Percentiles rank a stretch among this genome's conserved stretches.
These are phyloP conservation scores for Oligia latruncula DNA, from an alignment of 2,888 invertebrate species.

Conservation along the genomic window DNA sequence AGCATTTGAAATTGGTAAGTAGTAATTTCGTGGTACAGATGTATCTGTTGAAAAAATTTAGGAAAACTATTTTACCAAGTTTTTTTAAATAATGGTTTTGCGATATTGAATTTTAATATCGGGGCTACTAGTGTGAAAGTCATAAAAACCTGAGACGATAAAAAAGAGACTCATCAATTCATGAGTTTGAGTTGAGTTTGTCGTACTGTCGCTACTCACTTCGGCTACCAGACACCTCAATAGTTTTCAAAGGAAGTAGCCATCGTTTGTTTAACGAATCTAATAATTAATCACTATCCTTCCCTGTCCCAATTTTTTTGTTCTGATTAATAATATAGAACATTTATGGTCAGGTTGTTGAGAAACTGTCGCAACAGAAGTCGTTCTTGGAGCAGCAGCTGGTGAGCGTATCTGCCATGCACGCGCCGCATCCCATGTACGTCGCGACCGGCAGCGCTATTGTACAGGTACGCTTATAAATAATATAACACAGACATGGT, in stretches of 20 bases:
- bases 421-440: slow-evolving; percentile 66
- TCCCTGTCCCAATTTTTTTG: background rate
- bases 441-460: slow-evolving; percentile 87
- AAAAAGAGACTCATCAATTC: background rate
- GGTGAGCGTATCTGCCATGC: slow-evolving; percentile 54
- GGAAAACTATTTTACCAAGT: background rate
- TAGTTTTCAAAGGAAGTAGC: background rate
- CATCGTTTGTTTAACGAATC: background rate
- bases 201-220: background rate
- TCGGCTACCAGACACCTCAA: background rate
- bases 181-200: background rate
- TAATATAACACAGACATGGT: background rate
- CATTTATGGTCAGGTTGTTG: slow-evolving; percentile 69
- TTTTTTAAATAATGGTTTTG: background rate
- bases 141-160: background rate
- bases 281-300: background rate
- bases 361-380: slow-evolving; percentile 78
- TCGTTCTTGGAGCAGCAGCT: slow-evolving; percentile 76
- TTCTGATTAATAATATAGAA: background rate
- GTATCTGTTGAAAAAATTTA: background rate
- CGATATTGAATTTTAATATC: background rate
- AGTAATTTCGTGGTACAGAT: background rate
- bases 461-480: slow-evolving; percentile 77
- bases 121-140: background rate
- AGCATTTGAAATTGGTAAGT: slow-evolving; percentile 77